Conservation (phyloP, 2,113 vertebrate genomes). For the Ceyx cyanopectus region DNA sequence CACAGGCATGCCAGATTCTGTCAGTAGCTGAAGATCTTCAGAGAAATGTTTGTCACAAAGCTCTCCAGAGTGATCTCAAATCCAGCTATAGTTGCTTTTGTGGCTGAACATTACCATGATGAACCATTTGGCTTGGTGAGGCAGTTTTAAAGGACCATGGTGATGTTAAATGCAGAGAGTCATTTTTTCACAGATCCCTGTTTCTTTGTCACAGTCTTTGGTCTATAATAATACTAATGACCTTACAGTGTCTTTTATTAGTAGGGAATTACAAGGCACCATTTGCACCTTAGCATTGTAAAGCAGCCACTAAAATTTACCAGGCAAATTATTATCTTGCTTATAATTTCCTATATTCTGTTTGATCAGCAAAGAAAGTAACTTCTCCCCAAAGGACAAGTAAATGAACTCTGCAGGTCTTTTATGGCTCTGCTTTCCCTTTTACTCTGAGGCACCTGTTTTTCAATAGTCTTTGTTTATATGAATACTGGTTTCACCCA, state of each 20-base stretch:
- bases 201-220: not conserved
- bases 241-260: conserved; percentile 6
- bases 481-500: not conserved
- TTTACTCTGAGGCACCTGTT: not conserved
- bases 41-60: not conserved
- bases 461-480: not conserved
- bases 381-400: not conserved
- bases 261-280: conserved; percentile 1
- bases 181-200: not conserved
- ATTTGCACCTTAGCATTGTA: not conserved
- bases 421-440: not conserved
- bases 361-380: not conserved
- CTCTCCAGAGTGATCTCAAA: not conserved
- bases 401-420: not conserved
- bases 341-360: not conserved
- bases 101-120: not conserved
- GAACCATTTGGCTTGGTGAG: not conserved
- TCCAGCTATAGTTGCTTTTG: not conserved
- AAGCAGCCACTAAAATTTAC: conserved; percentile 1
- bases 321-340: conserved; percentile 1
- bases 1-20: not conserved
- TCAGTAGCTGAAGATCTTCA: not conserved
- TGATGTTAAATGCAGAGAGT: not conserved
- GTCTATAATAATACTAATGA: not conserved
- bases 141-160: not conserved